phyloP scores from a whole-genome alignment of 2,113 vertebrate genomes.

The Synchiropus splendidus region DNA sequence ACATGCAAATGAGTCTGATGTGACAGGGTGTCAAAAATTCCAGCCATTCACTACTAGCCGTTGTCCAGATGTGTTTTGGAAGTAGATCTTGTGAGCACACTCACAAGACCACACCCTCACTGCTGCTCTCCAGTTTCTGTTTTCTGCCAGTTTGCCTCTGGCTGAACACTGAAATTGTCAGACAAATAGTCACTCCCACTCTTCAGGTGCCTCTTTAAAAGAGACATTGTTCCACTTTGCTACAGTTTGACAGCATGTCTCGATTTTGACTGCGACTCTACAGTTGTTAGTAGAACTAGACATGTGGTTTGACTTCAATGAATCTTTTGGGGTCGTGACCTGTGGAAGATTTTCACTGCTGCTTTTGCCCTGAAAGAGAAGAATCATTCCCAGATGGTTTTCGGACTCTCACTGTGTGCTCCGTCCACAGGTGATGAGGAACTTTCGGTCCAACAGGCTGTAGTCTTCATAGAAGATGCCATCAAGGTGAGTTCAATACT shows the following conservation, averaged over 20 bases:
- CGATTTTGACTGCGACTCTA: no score
- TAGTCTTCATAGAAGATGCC: constrained; percentile 90
- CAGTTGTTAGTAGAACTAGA: not conserved
- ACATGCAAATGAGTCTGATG: no score
- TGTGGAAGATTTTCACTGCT: not conserved
- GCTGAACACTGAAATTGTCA: no score
- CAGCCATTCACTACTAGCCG: no score
- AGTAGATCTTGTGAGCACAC: no score
- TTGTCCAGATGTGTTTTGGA: no score
- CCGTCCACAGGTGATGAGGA: constrained; percentile 45
- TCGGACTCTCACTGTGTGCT: not conserved
- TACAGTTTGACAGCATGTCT: not conserved
- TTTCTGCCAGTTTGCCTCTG: no score
- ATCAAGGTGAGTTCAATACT: constrained; percentile 72
- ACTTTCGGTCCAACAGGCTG: constrained; percentile 78
- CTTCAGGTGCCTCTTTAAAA: no score
- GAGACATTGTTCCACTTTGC: not conserved
- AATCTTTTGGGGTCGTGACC: not conserved
- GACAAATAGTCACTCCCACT: no score
- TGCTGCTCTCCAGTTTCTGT: no score
- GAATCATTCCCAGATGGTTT: constrained; percentile 1
- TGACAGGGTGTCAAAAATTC: no score
- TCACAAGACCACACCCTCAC: no score
- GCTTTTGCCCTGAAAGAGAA: not conserved
- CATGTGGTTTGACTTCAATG: not conserved